Base-by-base conservation (phyloP, 2,797 vertebrate genomes). In the Cetoscarus ocellatus region DNA sequence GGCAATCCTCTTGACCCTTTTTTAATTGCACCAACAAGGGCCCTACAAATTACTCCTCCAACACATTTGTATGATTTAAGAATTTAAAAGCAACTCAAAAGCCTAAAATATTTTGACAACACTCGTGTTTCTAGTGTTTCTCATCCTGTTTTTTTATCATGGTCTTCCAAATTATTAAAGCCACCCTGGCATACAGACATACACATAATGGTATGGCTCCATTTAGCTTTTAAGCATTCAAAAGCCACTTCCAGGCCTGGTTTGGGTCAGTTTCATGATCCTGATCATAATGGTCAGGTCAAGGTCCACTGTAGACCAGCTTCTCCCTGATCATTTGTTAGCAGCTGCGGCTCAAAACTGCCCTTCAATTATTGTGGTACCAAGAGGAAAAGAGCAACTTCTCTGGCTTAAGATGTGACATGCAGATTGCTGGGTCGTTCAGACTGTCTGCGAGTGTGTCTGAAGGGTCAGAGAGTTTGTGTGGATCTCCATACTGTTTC, bases 321-420 rank as follows among this genome's bases (percentile, higher is more conserved):
- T 76, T 62, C 76, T 71, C 70, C 64, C 69, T 75, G 66, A 79
- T 82, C 83, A 86, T 86, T 87, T 86, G 88, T 87, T 86, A 77
- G 75, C 74, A 83, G 67, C 79, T 70, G 87, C 10, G 83, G 87
- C 79, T 86, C 70, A 83, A 76, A 70, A 64, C 73, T 15, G 72
- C 83, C 88, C 90, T 92, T 88, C 75, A 92, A 92, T 92, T 91
- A 92, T 84, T 88, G 90, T 86, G 84, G 89, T 79, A 88, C 66
- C 53, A 39, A 70, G 63, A 60, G 17, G 73, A 72, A 86, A 81
- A 69, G 35, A 80, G 77, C 48, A 67, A 70, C 59, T 50, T 74
- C 80, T 81, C 79, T 81, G 85, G 83, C 75, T 75, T 48, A 44
- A 63, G 17, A 44, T 73, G 66, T 85, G 71, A 86, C 73, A 48